Evolutionary conservation across 2,113 vertebrate species (phyloP).

Genomic region (Chrysemys picta): DNA sequence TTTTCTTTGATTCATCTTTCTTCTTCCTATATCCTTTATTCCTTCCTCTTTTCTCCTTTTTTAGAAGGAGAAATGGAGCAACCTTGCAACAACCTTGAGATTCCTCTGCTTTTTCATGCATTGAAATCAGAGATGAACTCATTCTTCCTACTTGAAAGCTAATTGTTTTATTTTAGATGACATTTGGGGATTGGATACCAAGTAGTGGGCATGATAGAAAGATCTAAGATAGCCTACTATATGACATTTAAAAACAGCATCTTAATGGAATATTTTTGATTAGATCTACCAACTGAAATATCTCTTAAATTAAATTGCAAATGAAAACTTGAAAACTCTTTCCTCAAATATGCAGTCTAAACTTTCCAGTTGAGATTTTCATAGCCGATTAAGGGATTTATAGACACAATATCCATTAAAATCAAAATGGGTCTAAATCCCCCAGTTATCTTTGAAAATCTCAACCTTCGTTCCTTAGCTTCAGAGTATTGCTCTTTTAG

Average conservation of each 20-base stretch:
- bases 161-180: slow-evolving; percentile 1
- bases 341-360: neutral
- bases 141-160: neutral
- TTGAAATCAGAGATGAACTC: neutral
- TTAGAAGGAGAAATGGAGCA: neutral
- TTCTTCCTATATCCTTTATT: neutral
- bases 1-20: neutral
- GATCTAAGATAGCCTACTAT: neutral
- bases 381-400: neutral
- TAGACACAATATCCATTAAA: neutral
- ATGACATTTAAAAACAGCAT: neutral
- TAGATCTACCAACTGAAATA: neutral
- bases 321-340: neutral
- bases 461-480: neutral
- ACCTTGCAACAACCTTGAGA: neutral
- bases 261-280: neutral
- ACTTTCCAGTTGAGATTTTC: neutral
- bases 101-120: neutral
- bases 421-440: neutral
- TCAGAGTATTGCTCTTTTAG: neutral
- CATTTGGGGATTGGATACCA: slow-evolving; percentile 5
- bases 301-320: neutral
- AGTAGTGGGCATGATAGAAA: neutral
- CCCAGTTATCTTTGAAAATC: neutral
- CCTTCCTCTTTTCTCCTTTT: neutral